Percentiles rank a stretch among this genome's conserved stretches.
Evolutionary conservation across 2,888 invertebrate genomes (phyloP).

Genomic region (Poecilus cupreus): DNA sequence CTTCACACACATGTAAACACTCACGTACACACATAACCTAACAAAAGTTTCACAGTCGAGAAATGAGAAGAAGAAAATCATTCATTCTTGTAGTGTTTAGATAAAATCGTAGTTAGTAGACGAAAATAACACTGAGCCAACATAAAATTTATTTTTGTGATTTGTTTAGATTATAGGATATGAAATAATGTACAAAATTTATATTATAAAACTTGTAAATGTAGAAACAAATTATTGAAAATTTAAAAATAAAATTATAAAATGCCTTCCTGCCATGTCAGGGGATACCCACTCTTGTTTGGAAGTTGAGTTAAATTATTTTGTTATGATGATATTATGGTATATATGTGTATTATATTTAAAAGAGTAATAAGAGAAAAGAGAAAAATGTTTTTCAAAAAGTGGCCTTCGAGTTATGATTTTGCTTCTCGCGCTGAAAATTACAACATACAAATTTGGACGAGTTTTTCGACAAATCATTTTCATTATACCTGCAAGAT

Average conservation of each 20-base stretch:
- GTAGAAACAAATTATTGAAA: conserved; percentile 73
- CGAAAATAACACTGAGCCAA: conserved; percentile 69
- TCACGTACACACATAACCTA: not conserved
- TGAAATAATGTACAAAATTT: conserved; percentile 75
- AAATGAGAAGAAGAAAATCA: conserved; percentile 28
- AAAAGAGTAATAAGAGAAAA: conserved; percentile 57
- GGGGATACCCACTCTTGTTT: conserved; percentile 76
- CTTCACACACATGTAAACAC: not conserved
- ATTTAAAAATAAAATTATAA: conserved; percentile 73
- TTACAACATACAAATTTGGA: not conserved
- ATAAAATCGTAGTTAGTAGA: conserved; percentile 54
- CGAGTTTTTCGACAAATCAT: not conserved
- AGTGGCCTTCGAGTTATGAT: conserved; percentile 71
- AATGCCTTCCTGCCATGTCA: conserved; percentile 80
- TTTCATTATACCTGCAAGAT: not conserved
- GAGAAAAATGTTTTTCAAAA: conserved; percentile 70
- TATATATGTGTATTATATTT: conserved; percentile 63
- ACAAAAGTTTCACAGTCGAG: not conserved
- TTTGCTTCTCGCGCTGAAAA: conserved; percentile 61
- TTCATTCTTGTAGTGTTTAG: conserved; percentile 53
- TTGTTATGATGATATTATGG: conserved; percentile 70
- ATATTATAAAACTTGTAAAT: conserved; percentile 72
- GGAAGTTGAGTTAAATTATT: conserved; percentile 69
- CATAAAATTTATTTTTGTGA: conserved; percentile 74
- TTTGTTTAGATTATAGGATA: conserved; percentile 73